Base-by-base conservation (phyloP, 2,797 vertebrate species). In the Vipera latastei region DNA sequence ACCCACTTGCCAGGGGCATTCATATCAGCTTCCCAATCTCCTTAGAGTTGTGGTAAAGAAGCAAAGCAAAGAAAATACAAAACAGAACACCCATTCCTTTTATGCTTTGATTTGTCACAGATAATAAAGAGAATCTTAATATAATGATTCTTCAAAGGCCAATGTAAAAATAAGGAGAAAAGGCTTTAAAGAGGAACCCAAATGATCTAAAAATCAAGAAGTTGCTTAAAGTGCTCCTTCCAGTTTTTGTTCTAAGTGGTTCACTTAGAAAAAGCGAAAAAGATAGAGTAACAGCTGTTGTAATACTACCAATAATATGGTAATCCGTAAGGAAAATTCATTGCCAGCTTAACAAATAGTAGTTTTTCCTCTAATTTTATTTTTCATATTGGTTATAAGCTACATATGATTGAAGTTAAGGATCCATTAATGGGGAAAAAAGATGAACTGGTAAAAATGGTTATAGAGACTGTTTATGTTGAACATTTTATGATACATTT, bases 81-180 rank as follows among this genome's bases (percentile, higher is more conserved):
- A 86, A 90, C 12, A 13, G 13, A 61, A 28, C 22, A 18, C 89
- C 83, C n/a, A 32, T 88, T 61, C 56, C 44, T 83, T 63, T 92
- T 51, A 56, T 56, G 4, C 55, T 92, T 92, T 94, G 63, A 88
- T 92, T 90, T 57, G 48, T 51, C 51, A 56, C 32, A 63, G 90
- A 90, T 92, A 61, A 90, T 87, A 92, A 61, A 88, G 48, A 83
- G 90, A 78, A 87, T 65, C 59, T 83, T 83, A 90, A 78, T 83
- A 48, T 22, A 90, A 38, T 9, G 88, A 48, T 90, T 92, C 38
- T 78, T 32, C 32, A 61, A 92, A 56, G 89, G 48, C 16, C 25
- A 51, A n/a, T 16, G 48, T 28, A 14, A 48, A 89, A 88, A 53
- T 51, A 87, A 56, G 14, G 48, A 53, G 22, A 6, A 4, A 92